Evolutionary conservation across 1,140 invertebrate species (phyloP).

Genomic region (Aplysia californica): DNA sequence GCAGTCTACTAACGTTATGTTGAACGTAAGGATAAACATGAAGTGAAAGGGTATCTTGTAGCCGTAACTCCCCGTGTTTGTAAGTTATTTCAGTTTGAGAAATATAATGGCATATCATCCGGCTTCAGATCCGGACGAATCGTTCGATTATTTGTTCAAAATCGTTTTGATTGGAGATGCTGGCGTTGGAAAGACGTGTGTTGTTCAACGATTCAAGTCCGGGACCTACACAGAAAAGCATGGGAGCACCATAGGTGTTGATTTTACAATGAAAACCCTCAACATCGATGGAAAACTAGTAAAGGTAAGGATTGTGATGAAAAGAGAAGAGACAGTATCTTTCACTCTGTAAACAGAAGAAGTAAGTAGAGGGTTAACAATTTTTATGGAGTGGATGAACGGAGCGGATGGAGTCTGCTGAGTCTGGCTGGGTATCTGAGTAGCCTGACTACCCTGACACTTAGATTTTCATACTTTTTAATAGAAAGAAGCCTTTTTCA

Average conservation of each 20-base stretch:
- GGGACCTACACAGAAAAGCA: slow-evolving; percentile 93
- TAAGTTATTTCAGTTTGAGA: not conserved
- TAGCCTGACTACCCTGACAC: too few species aligned
- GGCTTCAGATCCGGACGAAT: slow-evolving; percentile 58
- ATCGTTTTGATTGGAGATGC: slow-evolving; percentile 68
- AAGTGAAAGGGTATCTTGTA: not conserved
- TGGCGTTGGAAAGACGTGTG: slow-evolving; percentile 67
- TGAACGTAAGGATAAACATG: not conserved
- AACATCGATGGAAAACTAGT: slow-evolving; percentile 91
- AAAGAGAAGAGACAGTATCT: too few species aligned
- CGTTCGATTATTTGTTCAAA: slow-evolving; percentile 67
- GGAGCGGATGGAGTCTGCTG: too few species aligned
- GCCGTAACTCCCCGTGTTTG: too few species aligned
- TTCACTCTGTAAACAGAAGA: too few species aligned
- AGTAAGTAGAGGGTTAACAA: too few species aligned
- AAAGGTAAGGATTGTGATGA: slow-evolving; percentile 82
- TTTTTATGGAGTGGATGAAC: too few species aligned
- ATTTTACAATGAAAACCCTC: slow-evolving; percentile 97
- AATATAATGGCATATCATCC: slow-evolving; percentile 44
- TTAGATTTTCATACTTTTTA: too few species aligned
- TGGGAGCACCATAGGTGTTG: slow-evolving; percentile 94
- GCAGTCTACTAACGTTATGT: not conserved
- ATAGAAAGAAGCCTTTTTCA: too few species aligned
- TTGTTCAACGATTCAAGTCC: slow-evolving; percentile 90
- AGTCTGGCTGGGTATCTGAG: too few species aligned